These are phyloP conservation scores for Falcaria lacertinaria DNA, from an alignment of 2,888 invertebrate genomes.

Conservation along the genomic window DNA sequence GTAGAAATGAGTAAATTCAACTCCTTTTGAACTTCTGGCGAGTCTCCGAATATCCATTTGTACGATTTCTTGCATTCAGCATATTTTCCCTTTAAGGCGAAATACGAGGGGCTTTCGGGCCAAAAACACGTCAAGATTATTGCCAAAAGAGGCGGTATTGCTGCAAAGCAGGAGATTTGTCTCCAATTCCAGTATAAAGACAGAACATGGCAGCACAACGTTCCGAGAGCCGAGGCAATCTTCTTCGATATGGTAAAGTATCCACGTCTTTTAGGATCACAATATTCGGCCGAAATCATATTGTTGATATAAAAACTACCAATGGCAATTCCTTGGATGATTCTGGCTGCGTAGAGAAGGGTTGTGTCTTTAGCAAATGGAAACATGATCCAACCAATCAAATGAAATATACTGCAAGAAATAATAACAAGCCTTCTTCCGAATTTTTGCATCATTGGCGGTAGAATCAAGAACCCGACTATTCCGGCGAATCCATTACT, in stretches of 20 bases:
- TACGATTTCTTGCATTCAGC: constrained; percentile 33
- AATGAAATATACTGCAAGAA: constrained; percentile 11
- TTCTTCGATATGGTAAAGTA: constrained; percentile 37
- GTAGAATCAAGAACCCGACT: constrained; percentile 29
- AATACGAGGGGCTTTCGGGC: constrained; percentile 42
- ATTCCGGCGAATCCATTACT: constrained; percentile 32
- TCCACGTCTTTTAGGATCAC: constrained; percentile 33
- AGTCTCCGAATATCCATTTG: constrained; percentile 31
- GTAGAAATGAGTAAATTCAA: constrained; percentile 23
- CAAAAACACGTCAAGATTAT: constrained; percentile 30
- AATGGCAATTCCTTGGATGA: constrained; percentile 33
- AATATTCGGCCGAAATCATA: constrained; percentile 37
- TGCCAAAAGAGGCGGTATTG: constrained; percentile 12
- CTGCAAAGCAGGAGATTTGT: constrained; percentile 26
- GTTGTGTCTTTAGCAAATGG: constrained; percentile 24
- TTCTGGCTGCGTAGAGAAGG: constrained; percentile 27
- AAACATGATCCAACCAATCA: constrained; percentile 33
- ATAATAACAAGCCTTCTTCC: constrained; percentile 34
- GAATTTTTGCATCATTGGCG: constrained; percentile 31
- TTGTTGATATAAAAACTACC: constrained; percentile 30
- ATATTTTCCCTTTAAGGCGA: constrained; percentile 37
- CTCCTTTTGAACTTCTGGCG: constrained; percentile 22
- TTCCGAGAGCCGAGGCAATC: constrained; percentile 21
- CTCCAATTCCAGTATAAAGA: constrained; percentile 34
- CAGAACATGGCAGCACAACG: constrained; percentile 33